These are phyloP conservation scores for Aleiodes testaceus DNA, from an alignment of 2,888 invertebrate species.

Conservation along the genomic window DNA sequence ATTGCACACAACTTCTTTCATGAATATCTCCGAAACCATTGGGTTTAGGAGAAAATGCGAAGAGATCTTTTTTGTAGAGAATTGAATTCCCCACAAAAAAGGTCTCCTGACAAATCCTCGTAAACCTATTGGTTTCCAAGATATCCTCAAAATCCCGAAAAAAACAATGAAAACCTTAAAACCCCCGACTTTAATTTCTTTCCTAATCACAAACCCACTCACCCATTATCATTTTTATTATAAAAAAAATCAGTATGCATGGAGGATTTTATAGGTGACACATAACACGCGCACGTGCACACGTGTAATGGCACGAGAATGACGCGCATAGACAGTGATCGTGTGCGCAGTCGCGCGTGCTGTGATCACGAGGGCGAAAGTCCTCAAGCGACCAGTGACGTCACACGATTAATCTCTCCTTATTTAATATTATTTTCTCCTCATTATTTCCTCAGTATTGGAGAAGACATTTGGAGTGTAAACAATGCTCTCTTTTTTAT, in stretches of 20 bases:
- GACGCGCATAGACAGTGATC: background rate
- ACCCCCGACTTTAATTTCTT: no score
- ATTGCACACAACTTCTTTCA: no score
- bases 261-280: conserved; percentile 49
- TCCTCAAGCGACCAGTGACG: conserved; percentile 50
- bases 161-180: no score
- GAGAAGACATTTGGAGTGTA: conserved; percentile 5
- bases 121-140: no score
- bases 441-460: background rate
- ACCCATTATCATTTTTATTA: no score
- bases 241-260: conserved; percentile 37
- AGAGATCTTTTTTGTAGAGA: no score
- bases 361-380: conserved; percentile 51
- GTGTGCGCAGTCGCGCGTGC: conserved; percentile 27
- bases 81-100: no score
- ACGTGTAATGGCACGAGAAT: conserved; percentile 1
- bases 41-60: background rate
- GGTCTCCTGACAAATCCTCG: no score
- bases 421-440: background rate
- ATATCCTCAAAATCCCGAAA: conserved; percentile 7
- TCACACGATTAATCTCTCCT: conserved; percentile 31
- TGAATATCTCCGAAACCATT: no score
- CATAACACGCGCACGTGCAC: conserved; percentile 45
- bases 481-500: background rate
- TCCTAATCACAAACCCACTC: no score